phyloP scores from a whole-genome alignment of 2,797 vertebrate species.

The Erpetoichthys calabaricus region DNA sequence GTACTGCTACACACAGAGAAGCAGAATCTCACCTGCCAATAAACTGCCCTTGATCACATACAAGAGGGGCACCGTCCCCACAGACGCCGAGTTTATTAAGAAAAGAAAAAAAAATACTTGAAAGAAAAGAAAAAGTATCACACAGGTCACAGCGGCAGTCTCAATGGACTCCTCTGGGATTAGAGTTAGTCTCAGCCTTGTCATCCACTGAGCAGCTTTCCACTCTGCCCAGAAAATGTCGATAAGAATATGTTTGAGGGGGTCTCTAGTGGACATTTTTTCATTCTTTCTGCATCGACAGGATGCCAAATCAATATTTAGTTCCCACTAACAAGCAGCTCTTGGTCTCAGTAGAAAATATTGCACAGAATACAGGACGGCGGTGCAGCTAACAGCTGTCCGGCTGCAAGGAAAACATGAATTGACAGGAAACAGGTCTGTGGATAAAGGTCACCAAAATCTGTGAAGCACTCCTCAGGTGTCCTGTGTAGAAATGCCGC shows the following conservation, averaged over 20 bases:
- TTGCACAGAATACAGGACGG: constrained; percentile 68
- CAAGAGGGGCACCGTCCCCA: constrained; percentile 58
- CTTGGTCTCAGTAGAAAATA: constrained; percentile 95
- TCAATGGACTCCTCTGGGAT: constrained; percentile 73
- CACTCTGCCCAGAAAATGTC: constrained; percentile 76
- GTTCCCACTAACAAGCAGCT: constrained; percentile 99
- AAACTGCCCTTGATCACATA: constrained; percentile 81
- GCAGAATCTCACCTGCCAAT: constrained; percentile 60
- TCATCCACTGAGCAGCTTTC: constrained; percentile 82
- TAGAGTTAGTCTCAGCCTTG: constrained; percentile 82
- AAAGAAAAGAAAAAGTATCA: constrained; percentile 89
- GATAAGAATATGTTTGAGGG: constrained; percentile 97
- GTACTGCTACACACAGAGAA: constrained; percentile 29
- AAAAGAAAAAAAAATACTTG: constrained; percentile 62
- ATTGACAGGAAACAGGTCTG: constrained; percentile 76
- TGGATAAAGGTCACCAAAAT: constrained; percentile 65
- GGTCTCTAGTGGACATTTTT: constrained; percentile 98
- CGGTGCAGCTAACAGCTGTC: constrained; percentile 87
- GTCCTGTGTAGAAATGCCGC: constrained; percentile 28
- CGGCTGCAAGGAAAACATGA: constrained; percentile 95
- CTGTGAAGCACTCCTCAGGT: constrained; percentile 63
- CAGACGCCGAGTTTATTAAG: constrained; percentile 54
- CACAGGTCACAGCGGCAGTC: constrained; percentile 75
- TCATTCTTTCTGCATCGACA: constrained; percentile 99
- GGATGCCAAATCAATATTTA: constrained; percentile 99